Conservation (phyloP, 2,113 vertebrate genomes). For the Centropus bengalensis region DNA sequence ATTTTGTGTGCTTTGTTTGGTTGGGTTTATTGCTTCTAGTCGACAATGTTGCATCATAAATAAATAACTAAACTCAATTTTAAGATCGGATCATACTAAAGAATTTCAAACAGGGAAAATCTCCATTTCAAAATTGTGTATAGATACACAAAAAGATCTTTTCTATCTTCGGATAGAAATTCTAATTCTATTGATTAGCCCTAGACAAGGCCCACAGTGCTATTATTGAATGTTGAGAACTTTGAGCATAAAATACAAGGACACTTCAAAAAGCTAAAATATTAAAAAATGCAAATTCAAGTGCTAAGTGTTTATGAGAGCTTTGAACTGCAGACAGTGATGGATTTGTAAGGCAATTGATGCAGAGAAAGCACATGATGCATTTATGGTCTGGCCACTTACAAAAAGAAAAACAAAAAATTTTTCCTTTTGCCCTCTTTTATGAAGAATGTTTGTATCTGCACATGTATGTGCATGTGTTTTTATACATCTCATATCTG, state of each 20-base stretch:
- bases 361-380: background rate
- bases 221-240: background rate
- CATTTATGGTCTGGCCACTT: background rate
- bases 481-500: background rate
- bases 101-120: background rate
- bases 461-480: background rate
- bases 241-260: background rate
- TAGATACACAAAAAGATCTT: slow-evolving; percentile 1
- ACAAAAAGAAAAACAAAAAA: background rate
- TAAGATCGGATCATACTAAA: background rate
- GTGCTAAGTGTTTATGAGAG: background rate
- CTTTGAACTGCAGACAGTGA: background rate
- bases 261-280: background rate
- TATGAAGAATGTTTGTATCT: background rate
- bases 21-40: slow-evolving; percentile 17
- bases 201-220: background rate
- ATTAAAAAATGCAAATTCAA: background rate
- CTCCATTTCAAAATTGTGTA: background rate
- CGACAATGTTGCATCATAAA: slow-evolving; percentile 46
- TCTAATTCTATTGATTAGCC: background rate
- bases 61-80: slow-evolving; percentile 28
- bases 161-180: background rate
- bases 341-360: background rate
- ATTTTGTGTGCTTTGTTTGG: slow-evolving; percentile 42
- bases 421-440: background rate